phyloP scores from a whole-genome alignment of 2,113 vertebrate genomes.

The Cyanoramphus novaezelandiae region DNA sequence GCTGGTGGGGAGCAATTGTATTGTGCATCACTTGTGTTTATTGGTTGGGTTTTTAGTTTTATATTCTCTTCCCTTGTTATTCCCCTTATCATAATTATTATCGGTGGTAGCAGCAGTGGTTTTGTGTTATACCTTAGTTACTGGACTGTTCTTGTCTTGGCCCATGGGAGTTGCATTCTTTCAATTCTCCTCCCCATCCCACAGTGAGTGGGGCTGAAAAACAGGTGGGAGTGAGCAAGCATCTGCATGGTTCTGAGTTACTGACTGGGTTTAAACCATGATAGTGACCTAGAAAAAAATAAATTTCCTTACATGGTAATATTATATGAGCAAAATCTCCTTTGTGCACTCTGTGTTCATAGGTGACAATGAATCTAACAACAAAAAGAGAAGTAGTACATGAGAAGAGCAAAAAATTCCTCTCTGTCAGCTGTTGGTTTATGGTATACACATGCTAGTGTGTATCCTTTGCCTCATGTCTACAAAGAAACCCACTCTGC shows the following conservation, averaged over 20 bases:
- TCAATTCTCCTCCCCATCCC: background rate
- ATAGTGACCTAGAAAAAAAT: background rate
- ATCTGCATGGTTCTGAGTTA: background rate
- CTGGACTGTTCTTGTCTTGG: background rate
- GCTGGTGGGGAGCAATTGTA: background rate
- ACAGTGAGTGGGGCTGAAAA: background rate
- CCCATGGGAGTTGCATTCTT: background rate
- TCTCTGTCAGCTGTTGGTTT: background rate
- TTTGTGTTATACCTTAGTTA: background rate
- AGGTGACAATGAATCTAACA: background rate
- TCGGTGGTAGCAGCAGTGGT: background rate
- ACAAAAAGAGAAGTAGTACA: background rate
- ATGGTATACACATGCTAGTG: background rate
- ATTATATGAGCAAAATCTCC: background rate
- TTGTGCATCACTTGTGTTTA: background rate
- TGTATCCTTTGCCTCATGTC: background rate
- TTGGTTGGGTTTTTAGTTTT: background rate
- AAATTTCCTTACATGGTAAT: background rate
- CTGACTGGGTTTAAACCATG: background rate
- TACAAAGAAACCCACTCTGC: background rate
- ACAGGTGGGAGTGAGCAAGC: background rate
- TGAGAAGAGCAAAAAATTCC: background rate
- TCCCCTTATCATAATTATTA: background rate
- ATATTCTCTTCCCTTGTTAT: background rate
- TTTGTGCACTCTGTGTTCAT: background rate